Conservation (phyloP, 2,113 vertebrate genomes). For the Actinemys pallida region DNA sequence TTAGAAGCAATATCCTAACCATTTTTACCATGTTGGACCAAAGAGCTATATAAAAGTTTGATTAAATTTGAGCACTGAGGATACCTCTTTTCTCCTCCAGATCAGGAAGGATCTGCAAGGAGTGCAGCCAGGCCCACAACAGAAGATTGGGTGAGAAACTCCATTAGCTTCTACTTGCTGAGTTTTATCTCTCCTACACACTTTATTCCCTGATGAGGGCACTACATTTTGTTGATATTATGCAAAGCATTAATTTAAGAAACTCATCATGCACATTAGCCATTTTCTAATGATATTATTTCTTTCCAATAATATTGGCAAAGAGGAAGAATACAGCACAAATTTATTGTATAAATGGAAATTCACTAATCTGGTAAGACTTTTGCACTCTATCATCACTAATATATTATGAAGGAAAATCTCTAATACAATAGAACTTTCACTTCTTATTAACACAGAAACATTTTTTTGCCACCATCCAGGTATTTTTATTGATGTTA, state of each 20-base stretch:
- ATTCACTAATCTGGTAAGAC: neutral
- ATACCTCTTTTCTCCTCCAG: neutral
- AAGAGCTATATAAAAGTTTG: neutral
- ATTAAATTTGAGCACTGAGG: neutral
- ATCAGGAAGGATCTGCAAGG: neutral
- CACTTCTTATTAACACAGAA: neutral
- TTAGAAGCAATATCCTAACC: neutral
- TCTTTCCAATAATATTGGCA: neutral
- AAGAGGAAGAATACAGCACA: neutral
- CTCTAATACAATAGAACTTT: neutral
- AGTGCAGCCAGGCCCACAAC: neutral
- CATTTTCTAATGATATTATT: neutral
- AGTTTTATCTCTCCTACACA: neutral
- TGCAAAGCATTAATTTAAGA: conserved; percentile 24
- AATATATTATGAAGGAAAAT: neutral
- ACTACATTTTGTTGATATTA: neutral
- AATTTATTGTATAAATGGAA: neutral
- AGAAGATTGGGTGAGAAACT: neutral
- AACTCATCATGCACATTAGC: neutral
- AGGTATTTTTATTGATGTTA: neutral
- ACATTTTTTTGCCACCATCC: neutral
- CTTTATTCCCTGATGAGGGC: neutral
- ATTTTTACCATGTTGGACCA: neutral
- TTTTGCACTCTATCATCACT: neutral
- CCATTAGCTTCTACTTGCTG: neutral